A percentile compares a stretch with the other conserved stretches of the same genome.
phyloP scores from a whole-genome alignment of 2,797 vertebrate species.

The Semotilus atromaculatus region DNA sequence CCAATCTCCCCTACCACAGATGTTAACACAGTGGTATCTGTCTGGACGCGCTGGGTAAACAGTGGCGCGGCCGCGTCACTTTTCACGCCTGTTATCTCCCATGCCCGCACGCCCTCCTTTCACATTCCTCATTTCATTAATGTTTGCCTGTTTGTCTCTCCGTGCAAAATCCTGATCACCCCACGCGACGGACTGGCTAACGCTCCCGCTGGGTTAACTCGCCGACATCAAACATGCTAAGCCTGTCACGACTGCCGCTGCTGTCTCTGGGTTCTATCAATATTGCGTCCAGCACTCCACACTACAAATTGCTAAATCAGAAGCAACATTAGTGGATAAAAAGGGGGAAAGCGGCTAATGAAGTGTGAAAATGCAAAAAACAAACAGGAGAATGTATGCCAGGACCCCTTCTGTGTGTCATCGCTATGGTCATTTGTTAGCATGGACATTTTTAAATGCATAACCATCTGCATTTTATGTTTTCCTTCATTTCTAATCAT shows the following conservation, averaged over 20 bases:
- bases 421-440: conserved; percentile 33
- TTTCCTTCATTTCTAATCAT: conserved; percentile 49
- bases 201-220: conserved; percentile 54
- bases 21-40: conserved; percentile 68
- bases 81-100: conserved; percentile 61
- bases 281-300: conserved; percentile 63
- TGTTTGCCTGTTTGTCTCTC: conserved; percentile 50
- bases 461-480: conserved; percentile 27
- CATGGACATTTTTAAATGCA: conserved; percentile 6
- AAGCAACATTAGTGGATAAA: conserved; percentile 69
- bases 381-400: conserved; percentile 26
- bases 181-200: conserved; percentile 20
- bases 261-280: conserved; percentile 67
- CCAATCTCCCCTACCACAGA: conserved; percentile 60
- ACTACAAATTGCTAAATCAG: conserved; percentile 72
- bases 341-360: conserved; percentile 68
- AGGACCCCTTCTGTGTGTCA: conserved; percentile 34
- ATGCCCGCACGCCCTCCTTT: conserved; percentile 19
- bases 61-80: conserved; percentile 55
- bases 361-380: conserved; percentile 54
- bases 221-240: conserved; percentile 65
- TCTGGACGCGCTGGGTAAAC: conserved; percentile 62
- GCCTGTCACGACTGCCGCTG: conserved; percentile 59
- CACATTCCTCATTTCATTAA: conserved; percentile 59
- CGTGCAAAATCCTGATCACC: conserved; percentile 46